phyloP scores from a whole-genome alignment of 2,797 vertebrate genomes.

The Trichosurus vulpecula region DNA sequence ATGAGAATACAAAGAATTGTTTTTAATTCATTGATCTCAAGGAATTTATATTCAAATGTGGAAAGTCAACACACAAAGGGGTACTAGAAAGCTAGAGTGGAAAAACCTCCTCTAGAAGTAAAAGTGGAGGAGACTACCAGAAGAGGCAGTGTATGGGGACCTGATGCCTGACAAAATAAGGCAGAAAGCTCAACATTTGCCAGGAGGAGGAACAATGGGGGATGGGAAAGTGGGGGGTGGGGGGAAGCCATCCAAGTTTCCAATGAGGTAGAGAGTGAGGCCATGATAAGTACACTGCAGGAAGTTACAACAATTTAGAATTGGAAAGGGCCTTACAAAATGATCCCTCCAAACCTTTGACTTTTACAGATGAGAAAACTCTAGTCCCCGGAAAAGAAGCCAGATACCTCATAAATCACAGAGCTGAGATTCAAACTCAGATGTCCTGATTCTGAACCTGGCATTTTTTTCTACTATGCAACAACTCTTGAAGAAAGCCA shows the following conservation, averaged over 20 bases:
- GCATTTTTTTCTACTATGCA: not conserved
- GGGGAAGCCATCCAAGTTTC: not conserved
- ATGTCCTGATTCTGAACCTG: not conserved
- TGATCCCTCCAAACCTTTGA: no score
- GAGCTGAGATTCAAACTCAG: no score
- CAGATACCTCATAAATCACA: no score
- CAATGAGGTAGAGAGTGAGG: not conserved
- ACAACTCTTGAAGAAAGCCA: conserved; percentile 6
- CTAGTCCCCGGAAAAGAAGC: no score
- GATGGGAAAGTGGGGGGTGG: no score
- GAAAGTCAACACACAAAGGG: not conserved
- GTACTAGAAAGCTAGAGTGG: not conserved
- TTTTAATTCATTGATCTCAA: not conserved
- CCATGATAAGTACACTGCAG: not conserved
- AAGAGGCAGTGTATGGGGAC: not conserved
- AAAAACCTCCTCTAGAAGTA: not conserved
- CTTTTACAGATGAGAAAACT: no score
- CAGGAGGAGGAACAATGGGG: no score
- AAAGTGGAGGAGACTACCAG: not conserved
- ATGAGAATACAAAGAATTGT: not conserved
- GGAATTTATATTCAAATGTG: not conserved
- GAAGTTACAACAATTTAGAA: no score
- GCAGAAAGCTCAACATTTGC: not conserved
- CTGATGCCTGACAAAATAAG: not conserved
- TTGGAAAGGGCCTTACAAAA: no score